Base-by-base conservation (phyloP, 2,888 invertebrate species). In the Boloria selene region DNA sequence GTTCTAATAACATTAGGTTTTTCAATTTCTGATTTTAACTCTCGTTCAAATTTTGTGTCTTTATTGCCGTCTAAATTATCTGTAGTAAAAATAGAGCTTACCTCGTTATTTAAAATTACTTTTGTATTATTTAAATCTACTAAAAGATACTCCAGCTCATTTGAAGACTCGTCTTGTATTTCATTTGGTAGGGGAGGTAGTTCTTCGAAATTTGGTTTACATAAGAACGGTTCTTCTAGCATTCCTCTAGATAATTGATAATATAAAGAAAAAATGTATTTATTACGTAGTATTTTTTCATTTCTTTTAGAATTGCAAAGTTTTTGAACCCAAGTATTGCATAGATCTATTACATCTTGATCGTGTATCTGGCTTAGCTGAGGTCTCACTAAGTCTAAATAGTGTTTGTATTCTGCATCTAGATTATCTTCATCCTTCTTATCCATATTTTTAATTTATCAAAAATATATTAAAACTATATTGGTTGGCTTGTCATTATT, bases 311-410 rank as follows among this genome's bases (percentile, higher is more conserved):
- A 85, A 52, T 75, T 72, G 0, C 84, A 84, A 0, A 92, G 79
- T 66, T 83, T 83, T 64, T 84, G 79, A n/a, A 92, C 85, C 91
- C 91, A 92, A 3, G 84, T 78, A 63, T 86, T 85, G 69, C 91
- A 91, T 5, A 86, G 75, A 26, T 80, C 76, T 6, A 87, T 84
- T 4, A 83, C 76, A 47, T 85, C 78, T 53, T 81, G 70, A 53
- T 90, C 83, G 3, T 77, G 73, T 13, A 91, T 70, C 68, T 87
- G 85, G 16, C 73, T 75, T 47, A 91, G 73, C 71, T 88, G 86
- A 0, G 89, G 86, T 66, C 82, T 74, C 71, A 91, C 73, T 44
- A 91, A 85, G 77, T 90, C 82, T 61, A 90, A 76, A 67, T 89
- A 89, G 47, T 86, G 79, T 76, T 85, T 88, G 67, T 79, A 91